Base-by-base conservation (phyloP, 2,888 invertebrate genomes). In the Cryptocephalus moraei region DNA sequence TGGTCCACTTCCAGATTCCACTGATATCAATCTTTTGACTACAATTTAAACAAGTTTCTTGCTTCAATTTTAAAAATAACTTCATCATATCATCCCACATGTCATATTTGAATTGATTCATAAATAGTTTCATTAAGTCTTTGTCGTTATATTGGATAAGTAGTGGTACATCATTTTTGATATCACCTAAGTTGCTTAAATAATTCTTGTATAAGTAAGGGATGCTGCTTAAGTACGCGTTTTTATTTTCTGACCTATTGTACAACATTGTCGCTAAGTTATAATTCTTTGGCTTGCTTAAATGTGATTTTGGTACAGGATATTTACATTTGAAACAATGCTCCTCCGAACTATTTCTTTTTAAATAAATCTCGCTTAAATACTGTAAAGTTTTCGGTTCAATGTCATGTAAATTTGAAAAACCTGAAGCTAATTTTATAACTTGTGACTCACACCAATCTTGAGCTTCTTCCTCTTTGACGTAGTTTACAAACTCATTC, bases 191-290 rank as follows among this genome's bases (percentile, higher is more conserved):
- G 47, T 73, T 70, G 47, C 73, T 70, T 14, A 82, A 64, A 54
- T 78, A 77, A 54, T 77, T 76, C 46, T 74, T 72, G 79, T 81
- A 82, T 60, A 82, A 70, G 56, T 76, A 79, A 41, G 83, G 82
- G 73, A 82, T 77, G 55, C 69, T 68, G 56, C 73, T 75, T 53
- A 80, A 79, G 38, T 79, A 69, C 54, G 73, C 71, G 36, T 76
- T 73, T 52, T 46, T 46, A 13, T 54, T 45, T 32, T 51, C 49
- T n/a, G 38, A 43, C n/a, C 34, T 43, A 42, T 52, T 46, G 39
- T 81, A 71, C 53, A 83, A 73, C 53, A 71, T 67, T 56, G 75
- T 75, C 34, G 81, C 81, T 39, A 81, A 61, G 33, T 76, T 70
- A 1, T 75, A 71, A 66, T 75, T 81, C 34, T 73, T 72, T 73